A percentile compares a stretch with the other conserved stretches of the same genome.
These are phyloP conservation scores for Lophotis ruficrista DNA, from an alignment of 2,113 vertebrate species.

Conservation along the genomic window DNA sequence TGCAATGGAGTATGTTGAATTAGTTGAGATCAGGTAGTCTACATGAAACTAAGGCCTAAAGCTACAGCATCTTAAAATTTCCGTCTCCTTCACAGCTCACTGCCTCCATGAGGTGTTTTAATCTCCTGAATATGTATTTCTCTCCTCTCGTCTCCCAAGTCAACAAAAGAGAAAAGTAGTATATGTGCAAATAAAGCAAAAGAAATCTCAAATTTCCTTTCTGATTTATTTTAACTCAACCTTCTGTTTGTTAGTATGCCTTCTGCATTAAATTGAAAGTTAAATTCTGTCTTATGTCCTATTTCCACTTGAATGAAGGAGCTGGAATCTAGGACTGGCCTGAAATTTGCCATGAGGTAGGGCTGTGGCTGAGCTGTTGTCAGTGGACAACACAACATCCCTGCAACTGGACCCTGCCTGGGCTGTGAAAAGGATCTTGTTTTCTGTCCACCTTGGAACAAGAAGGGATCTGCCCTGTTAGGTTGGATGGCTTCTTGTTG, in stretches of 20 bases:
- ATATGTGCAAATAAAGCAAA: not conserved
- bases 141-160: not conserved
- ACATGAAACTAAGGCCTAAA: not conserved
- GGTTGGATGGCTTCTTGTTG: not conserved
- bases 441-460: not conserved
- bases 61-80: not conserved
- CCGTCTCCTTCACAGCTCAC: not conserved
- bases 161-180: not conserved
- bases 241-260: not conserved
- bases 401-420: too few species aligned
- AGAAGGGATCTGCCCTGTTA: not conserved
- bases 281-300: not conserved
- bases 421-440: not conserved
- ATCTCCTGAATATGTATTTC: not conserved
- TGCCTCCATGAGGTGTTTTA: not conserved
- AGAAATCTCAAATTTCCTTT: not conserved
- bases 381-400: not conserved
- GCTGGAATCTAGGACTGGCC: not conserved
- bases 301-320: not conserved
- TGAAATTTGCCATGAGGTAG: not conserved
- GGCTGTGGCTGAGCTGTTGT: not conserved
- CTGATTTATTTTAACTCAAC: not conserved
- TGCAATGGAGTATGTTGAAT: not conserved
- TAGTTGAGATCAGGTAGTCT: not conserved
- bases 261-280: not conserved